phyloP scores from a whole-genome alignment of 2,797 vertebrate genomes.

The Pogoniulus pusillus region DNA sequence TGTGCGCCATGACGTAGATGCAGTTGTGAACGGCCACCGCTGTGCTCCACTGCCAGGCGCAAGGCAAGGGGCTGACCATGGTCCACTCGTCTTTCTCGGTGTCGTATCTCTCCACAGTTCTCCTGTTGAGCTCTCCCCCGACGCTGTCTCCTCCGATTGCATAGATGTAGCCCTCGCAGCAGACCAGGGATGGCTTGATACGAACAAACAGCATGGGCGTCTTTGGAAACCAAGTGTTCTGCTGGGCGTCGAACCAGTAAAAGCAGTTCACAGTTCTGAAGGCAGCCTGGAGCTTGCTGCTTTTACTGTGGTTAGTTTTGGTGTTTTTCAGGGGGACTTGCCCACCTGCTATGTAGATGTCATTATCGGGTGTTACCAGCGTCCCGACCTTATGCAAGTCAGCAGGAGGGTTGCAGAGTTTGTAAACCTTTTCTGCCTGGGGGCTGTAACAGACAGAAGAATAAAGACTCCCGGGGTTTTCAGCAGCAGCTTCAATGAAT shows the following conservation, averaged over 20 bases:
- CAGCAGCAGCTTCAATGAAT: conserved; percentile 92
- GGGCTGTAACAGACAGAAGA: conserved; percentile 96
- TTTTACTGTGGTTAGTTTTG: conserved; percentile 89
- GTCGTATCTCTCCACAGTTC: conserved; percentile 95
- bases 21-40: conserved; percentile 91
- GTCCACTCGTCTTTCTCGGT: conserved; percentile 95
- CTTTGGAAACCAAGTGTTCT: conserved; percentile 96
- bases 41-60: conserved; percentile 95
- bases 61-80: conserved; percentile 92
- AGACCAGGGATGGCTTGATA: conserved; percentile 91
- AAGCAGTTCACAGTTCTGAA: conserved; percentile 96
- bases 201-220: conserved; percentile 94
- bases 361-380: conserved; percentile 95
- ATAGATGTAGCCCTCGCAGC: conserved; percentile 95
- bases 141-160: conserved; percentile 94
- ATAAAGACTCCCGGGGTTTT: conserved; percentile 82
- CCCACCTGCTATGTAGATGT: conserved; percentile 96
- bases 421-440: conserved; percentile 98
- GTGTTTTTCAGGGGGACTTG: conserved; percentile 91
- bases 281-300: conserved; percentile 87
- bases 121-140: conserved; percentile 90
- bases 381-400: conserved; percentile 95
- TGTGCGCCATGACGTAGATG: conserved; percentile 95
- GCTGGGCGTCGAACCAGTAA: conserved; percentile 98
- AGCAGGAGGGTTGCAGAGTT: conserved; percentile 91